Base-by-base conservation (phyloP, 2,797 vertebrate species). In the Leptodactylus fallax region DNA sequence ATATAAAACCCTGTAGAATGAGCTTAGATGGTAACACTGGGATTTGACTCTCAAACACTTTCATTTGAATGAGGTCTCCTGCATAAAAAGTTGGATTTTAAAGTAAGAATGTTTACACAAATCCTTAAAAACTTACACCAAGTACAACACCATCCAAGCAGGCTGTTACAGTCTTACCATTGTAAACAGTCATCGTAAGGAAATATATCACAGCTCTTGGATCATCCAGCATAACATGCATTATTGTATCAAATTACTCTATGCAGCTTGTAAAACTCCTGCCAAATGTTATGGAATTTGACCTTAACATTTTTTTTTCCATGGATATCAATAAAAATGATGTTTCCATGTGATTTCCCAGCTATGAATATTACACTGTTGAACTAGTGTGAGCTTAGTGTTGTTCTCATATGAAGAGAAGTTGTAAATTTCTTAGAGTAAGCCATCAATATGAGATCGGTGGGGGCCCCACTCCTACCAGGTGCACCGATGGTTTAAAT, bases 1-100 rank as follows among this genome's bases (percentile, higher is more conserved):
- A 80, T 86, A 77, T 76, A 87, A 81, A 81, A 58, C 67, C 36
- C 21, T 1, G 10, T 61, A 72, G 79, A 81, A 60, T 79, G 77
- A 79, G 21, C 72, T 21, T 47, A 72, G 71, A 72, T 49, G 36
- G 71, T 49, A 19, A 47, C 71, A 11, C 17, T 72, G 71, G 71
- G 71, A 72, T 49, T 72, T 79, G 60, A 14, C 67, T 86, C 69
- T 49, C 45, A 55, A 25, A 65, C 5, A 11, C 74, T 78, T 85
- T 63, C 58, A 85, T 78, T 78, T 85, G 17, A 71, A 25, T 71
- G 25, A 71, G 55, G 51, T 56, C 19, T 63, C 56, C 61, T 58
- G 23, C 51, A 16, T 23, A 45, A 47, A 65, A 79, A 79, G 47
- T 69, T 79, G 13, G 76, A 72, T 72, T 58, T 56, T 36, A 16